phyloP scores from a whole-genome alignment of 2,797 vertebrate genomes.

The Cyprinella venusta region DNA sequence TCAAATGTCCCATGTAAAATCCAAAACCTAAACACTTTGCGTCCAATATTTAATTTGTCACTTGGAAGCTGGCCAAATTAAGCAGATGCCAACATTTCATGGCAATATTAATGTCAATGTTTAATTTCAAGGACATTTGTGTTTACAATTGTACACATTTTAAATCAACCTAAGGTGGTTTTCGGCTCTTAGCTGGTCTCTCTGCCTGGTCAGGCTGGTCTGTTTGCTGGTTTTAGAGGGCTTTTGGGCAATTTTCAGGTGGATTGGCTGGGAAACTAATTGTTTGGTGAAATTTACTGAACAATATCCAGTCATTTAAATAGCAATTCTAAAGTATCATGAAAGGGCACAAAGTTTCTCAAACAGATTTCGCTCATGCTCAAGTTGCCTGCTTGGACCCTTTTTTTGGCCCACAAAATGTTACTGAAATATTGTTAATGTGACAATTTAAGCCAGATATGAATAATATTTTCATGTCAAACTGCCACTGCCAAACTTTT shows the following conservation, averaged over 20 bases:
- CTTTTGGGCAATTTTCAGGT: neutral
- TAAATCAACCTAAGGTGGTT: neutral
- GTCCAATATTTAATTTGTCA: neutral
- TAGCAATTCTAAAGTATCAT: neutral
- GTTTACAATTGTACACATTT: neutral
- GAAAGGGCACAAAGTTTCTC: neutral
- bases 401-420: neutral
- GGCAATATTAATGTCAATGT: neutral
- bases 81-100: neutral
- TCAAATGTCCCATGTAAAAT: neutral
- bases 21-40: neutral
- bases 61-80: constrained; percentile 5
- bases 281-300: neutral
- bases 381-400: neutral
- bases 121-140: constrained; percentile 17
- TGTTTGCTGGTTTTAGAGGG: neutral
- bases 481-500: constrained; percentile 7
- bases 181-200: neutral
- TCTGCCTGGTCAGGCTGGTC: neutral
- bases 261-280: neutral
- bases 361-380: neutral
- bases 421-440: neutral
- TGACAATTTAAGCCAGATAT: constrained; percentile 22
- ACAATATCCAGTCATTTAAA: neutral
- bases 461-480: neutral